Evolutionary conservation across 2,888 invertebrate genomes (phyloP), one percentile per base, ranked within the genome.

Genomic region (Mythimna pallens): DNA sequence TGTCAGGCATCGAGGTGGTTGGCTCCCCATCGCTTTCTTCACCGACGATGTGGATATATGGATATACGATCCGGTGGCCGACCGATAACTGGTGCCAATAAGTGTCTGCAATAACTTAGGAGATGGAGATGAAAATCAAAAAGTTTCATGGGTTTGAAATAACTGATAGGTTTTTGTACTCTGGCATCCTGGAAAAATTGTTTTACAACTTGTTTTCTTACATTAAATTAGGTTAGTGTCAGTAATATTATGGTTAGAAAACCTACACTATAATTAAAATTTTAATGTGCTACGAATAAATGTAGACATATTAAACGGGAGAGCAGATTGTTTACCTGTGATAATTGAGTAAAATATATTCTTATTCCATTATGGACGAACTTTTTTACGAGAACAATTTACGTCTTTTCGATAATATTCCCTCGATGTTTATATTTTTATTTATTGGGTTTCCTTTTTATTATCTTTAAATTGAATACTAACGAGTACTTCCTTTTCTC

Each of bases 271-370:
- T 36, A 43, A 25, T 64, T 34, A 43, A n/a, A 40, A 57, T 70
- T 55, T 50, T 17, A 3, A 25, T 25, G 9, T 59, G 9, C 22
- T 52, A 14, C 12, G 22, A 17, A 14, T 8, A 78, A 78, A 78
- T 52, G 47, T 54, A 4, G 4, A 17, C 10, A 67, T 55, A 80
- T 50, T 25, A 57, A 57, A 52, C 36, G 30, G 59, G 20, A 36
- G 30, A 61, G 61, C 7, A 57, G 54, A 34, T 52, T 55, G 20
- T 73, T 75, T 57, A 25, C 54, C 65, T 43, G 20, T 62, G 36
- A 58, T 65, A 57, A 80, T 40, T 22, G 34, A 65, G 50, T 40
- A 80, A 14, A 61, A 30, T 34, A 10, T 61, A 50, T n/a, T 52
- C 6, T 30, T 25, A 55, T 65, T 59, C 66, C 25, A 58, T 30